phyloP scores from a whole-genome alignment of 2,113 vertebrate genomes.

The Myotis yumanensis region DNA sequence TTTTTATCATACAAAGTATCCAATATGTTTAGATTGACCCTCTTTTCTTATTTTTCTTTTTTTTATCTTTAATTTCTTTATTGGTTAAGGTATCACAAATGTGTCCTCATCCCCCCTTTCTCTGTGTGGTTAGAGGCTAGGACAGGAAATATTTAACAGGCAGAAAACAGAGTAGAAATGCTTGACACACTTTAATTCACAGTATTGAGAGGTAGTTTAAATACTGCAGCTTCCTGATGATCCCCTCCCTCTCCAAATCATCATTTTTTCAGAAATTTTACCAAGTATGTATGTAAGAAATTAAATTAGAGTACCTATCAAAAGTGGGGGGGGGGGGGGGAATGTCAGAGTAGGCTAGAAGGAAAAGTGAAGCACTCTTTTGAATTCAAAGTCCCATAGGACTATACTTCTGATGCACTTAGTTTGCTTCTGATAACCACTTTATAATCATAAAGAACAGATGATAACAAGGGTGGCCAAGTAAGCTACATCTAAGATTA shows the following conservation, averaged over 20 bases:
- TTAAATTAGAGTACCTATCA: neutral
- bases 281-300: neutral
- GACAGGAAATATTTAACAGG: neutral
- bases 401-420: neutral
- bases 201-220: neutral
- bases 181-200: neutral
- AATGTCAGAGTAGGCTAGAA: neutral
- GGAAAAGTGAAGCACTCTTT: neutral
- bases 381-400: neutral
- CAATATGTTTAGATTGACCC: conserved; percentile 14
- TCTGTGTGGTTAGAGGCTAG: neutral
- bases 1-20: neutral
- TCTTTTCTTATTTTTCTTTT: neutral
- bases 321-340: conserved; percentile 27
- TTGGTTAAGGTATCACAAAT: too few relatives aligned
- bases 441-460: neutral
- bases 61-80: too few relatives aligned
- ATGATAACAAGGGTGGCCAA: neutral
- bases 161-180: neutral
- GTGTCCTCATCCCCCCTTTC: neutral
- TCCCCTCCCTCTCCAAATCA: neutral
- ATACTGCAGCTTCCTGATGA: neutral
- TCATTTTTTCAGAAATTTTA: neutral
- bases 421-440: neutral
- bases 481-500: neutral